phyloP scores from a whole-genome alignment of 2,113 vertebrate species.

The Nothocercus julius region DNA sequence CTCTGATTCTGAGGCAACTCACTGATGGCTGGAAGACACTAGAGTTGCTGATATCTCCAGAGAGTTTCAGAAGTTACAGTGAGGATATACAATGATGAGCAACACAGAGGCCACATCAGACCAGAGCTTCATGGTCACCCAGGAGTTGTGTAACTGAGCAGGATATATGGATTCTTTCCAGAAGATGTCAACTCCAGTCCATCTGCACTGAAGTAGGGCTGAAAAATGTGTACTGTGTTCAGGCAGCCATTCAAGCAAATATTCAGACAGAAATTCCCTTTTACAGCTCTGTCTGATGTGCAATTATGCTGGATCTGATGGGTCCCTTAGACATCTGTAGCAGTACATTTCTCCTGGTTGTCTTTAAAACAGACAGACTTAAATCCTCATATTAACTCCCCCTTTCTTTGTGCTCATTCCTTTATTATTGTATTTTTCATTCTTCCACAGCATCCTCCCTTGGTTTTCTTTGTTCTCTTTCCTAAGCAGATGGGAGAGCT shows the following conservation, averaged over 20 bases:
- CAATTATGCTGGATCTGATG: background rate
- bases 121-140: background rate
- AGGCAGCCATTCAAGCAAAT: background rate
- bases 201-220: background rate
- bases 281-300: background rate
- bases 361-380: background rate
- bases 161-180: slow-evolving; percentile 43
- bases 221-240: background rate
- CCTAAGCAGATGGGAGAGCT: background rate
- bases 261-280: background rate
- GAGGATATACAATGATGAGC: slow-evolving; percentile 3
- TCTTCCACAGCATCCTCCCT: background rate
- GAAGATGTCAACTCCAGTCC: slow-evolving; percentile 46
- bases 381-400: background rate
- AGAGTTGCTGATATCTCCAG: slow-evolving; percentile 40
- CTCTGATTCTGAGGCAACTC: slow-evolving; percentile 1
- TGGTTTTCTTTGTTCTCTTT: background rate
- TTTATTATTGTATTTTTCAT: background rate
- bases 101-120: slow-evolving; percentile 30
- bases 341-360: background rate
- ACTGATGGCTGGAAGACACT: background rate
- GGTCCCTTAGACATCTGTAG: background rate
- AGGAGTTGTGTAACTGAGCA: slow-evolving; percentile 27
- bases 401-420: background rate
- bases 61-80: slow-evolving; percentile 37